phyloP scores from a whole-genome alignment of 2,888 invertebrate genomes.

The Cyclophora albipunctata region DNA sequence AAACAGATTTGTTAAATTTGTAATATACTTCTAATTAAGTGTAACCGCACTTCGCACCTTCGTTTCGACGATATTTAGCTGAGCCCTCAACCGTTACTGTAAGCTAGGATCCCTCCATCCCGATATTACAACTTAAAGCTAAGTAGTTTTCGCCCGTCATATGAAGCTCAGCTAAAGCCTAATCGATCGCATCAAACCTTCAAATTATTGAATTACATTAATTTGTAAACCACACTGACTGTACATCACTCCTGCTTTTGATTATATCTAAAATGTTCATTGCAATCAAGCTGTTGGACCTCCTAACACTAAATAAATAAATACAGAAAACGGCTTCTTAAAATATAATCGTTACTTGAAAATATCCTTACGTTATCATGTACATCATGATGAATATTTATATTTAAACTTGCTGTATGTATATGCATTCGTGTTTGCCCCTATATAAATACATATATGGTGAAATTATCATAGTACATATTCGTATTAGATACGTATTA shows the following conservation, averaged over 20 bases:
- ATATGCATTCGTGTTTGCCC: too few relatives aligned
- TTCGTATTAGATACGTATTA: too few relatives aligned
- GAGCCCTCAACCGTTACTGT: slow-evolving; percentile 23
- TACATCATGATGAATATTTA: too few relatives aligned
- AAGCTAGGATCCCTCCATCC: neutral
- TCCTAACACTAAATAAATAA: neutral
- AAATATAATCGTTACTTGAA: too few relatives aligned
- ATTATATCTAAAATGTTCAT: slow-evolving; percentile 6
- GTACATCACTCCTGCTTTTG: slow-evolving; percentile 28
- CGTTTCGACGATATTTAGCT: slow-evolving; percentile 25
- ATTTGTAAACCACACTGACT: slow-evolving; percentile 23
- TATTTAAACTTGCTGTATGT: too few relatives aligned
- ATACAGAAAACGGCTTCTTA: neutral
- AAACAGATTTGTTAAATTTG: slow-evolving; percentile 21
- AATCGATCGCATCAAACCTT: slow-evolving; percentile 27
- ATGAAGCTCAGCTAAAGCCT: slow-evolving; percentile 35
- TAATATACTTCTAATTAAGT: slow-evolving; percentile 23
- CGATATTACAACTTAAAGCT: neutral
- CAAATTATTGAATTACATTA: slow-evolving; percentile 27
- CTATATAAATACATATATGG: too few relatives aligned
- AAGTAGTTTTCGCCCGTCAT: neutral
- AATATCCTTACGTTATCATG: too few relatives aligned
- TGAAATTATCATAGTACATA: too few relatives aligned
- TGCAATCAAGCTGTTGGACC: too few relatives aligned
- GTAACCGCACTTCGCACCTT: slow-evolving; percentile 27